Evolutionary conservation across 2,113 vertebrate genomes (phyloP).

Genomic region (Hiodon alosoides): DNA sequence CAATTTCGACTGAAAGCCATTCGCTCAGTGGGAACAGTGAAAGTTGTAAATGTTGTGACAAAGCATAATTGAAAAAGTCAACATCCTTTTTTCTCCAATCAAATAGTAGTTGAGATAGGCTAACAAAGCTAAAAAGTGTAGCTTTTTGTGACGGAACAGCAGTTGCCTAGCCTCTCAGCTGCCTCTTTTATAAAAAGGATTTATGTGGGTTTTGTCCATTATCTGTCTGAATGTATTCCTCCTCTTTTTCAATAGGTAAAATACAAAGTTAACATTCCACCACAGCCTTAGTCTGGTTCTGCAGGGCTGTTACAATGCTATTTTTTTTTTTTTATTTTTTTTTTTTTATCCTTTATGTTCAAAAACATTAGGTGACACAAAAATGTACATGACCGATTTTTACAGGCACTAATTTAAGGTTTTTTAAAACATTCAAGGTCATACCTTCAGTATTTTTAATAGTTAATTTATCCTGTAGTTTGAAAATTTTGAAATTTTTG

Average conservation of each 20-base stretch:
- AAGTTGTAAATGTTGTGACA: slow-evolving; percentile 51
- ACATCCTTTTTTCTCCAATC: slow-evolving; percentile 40
- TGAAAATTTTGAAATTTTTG: no score
- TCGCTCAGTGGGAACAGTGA: slow-evolving; percentile 44
- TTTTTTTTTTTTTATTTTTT: background rate
- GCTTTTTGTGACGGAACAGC: slow-evolving; percentile 22
- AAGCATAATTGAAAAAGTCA: slow-evolving; percentile 40
- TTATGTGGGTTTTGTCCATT: slow-evolving; percentile 19
- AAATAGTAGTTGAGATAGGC: slow-evolving; percentile 22
- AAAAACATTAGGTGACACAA: no score
- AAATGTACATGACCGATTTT: no score
- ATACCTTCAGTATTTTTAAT: no score
- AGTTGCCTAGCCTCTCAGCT: slow-evolving; percentile 10
- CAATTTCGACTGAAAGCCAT: slow-evolving; percentile 49
- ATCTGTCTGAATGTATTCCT: slow-evolving; percentile 15
- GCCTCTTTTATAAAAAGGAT: slow-evolving; percentile 11
- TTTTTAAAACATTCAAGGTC: no score
- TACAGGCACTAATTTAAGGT: no score
- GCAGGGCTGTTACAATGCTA: background rate
- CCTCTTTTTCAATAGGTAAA: background rate
- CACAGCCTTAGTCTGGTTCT: background rate
- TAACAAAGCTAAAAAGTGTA: slow-evolving; percentile 19
- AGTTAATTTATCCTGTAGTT: no score
- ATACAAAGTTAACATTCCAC: slow-evolving; percentile 6
- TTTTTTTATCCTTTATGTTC: background rate